Conservation (phyloP, 1,140 invertebrate species). For the Papilio aristodemus region DNA sequence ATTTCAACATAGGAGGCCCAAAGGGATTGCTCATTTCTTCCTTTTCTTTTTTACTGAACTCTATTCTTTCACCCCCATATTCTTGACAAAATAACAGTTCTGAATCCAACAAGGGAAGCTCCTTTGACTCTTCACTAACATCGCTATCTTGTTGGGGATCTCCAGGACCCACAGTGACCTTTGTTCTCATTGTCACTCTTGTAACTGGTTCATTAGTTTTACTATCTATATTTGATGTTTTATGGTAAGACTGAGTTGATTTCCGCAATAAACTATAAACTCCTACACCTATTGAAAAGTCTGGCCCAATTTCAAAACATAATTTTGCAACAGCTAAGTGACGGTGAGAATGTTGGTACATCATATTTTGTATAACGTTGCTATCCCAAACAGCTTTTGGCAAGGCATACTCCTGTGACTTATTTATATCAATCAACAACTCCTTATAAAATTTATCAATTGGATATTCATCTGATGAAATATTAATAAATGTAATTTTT, state of each 20-base stretch:
- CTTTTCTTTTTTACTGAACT: constrained; percentile 67
- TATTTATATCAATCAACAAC: constrained; percentile 59
- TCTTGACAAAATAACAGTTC: constrained; percentile 62
- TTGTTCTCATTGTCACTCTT: constrained; percentile 61
- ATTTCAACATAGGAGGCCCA: constrained; percentile 64
- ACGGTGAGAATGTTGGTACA: constrained; percentile 63
- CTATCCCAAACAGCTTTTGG: constrained; percentile 55
- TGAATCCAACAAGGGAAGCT: constrained; percentile 63
- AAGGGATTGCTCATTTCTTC: constrained; percentile 67
- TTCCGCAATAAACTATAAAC: constrained; percentile 62
- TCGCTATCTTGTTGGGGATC: constrained; percentile 22
- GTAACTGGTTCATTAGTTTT: constrained; percentile 62
- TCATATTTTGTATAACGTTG: constrained; percentile 54
- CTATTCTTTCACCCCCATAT: constrained; percentile 63
- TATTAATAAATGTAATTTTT: constrained; percentile 64
- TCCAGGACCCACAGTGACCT: constrained; percentile 46
- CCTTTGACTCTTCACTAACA: constrained; percentile 46
- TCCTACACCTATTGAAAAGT: constrained; percentile 62
- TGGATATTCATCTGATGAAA: constrained; percentile 51
- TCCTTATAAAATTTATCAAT: constrained; percentile 61
- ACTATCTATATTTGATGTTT: constrained; percentile 57
- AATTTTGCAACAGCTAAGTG: constrained; percentile 62
- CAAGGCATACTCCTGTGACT: constrained; percentile 47
- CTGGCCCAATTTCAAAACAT: constrained; percentile 63
- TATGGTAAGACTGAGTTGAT: constrained; percentile 46